Base-by-base conservation (phyloP, 2,797 vertebrate species). In the Xenops minutus region DNA sequence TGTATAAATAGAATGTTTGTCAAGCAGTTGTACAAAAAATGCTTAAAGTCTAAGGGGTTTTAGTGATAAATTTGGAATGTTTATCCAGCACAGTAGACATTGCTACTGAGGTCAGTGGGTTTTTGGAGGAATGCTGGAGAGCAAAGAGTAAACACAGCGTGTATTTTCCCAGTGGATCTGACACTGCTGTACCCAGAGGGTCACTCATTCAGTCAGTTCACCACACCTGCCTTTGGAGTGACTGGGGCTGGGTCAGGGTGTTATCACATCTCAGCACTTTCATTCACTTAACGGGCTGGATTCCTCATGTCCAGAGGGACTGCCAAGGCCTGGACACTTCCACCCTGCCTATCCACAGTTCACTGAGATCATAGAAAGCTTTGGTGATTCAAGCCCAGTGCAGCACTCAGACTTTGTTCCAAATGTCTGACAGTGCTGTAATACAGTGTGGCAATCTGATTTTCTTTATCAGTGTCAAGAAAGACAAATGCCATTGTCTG, bases 61-160 rank as follows among this genome's bases (percentile, higher is more conserved):
- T 81, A 34, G 32, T 87, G 82, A 95, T 95, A 93, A 87, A 95
- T 96, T 63, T 83, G 94, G 93, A 96, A 95, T 97, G 97, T 96
- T 97, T 96, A 59, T 94, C 68, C 8, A 91, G 92, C 87, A 51
- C 84, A 88, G 52, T 27, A 77, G 96, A 71, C 93, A 83, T 75
- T 78, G 94, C 93, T 89, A 37, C 89, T 34, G 88, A 93, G 95
- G 94, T 97, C 96, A 89, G 24, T 96, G 95, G 32, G 69, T 89
- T 87, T 92, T 63, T 86, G 77, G 69, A 96, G 92, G 96, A 97
- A 97, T 96, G 96, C 84, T 83, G 4, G 3, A 78, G 96, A 95
- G 95, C 97, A 96, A 52, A 93, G 95, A 85, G 86, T 92, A 92
- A 88, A 62, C 58, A 19, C 41, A 56, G 89, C 12, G 69, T 85